A percentile compares a stretch with the other conserved stretches of the same genome.
Conservation (phyloP, 1,140 invertebrate genomes). For the Dermatophagoides farinae region DNA sequence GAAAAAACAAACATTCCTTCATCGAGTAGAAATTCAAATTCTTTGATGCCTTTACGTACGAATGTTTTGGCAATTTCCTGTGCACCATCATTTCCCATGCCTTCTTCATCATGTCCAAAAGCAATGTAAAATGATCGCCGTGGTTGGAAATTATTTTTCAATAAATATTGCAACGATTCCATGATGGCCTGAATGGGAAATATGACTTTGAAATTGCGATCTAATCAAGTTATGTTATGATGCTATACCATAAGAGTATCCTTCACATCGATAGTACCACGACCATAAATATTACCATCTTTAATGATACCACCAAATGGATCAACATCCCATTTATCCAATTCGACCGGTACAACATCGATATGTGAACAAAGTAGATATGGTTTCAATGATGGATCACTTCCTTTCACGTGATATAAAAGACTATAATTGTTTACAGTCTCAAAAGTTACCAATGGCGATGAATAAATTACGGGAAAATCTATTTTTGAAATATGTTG, state of each 20-base stretch:
- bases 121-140: slow-evolving; percentile 33
- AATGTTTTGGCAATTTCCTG: slow-evolving; percentile 26
- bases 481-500: neutral
- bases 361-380: slow-evolving; percentile 35
- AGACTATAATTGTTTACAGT: slow-evolving; percentile 32
- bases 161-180: slow-evolving; percentile 31
- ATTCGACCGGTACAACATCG: slow-evolving; percentile 36
- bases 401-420: slow-evolving; percentile 29
- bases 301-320: slow-evolving; percentile 32
- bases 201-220: neutral
- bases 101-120: slow-evolving; percentile 41
- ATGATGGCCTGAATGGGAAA: slow-evolving; percentile 28
- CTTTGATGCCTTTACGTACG: slow-evolving; percentile 22
- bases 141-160: slow-evolving; percentile 24
- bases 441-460: slow-evolving; percentile 19
- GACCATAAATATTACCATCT: slow-evolving; percentile 33
- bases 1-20: slow-evolving; percentile 32
- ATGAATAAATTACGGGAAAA: slow-evolving; percentile 8
- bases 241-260: slow-evolving; percentile 29
- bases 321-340: slow-evolving; percentile 29
- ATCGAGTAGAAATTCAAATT: slow-evolving; percentile 34
- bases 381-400: slow-evolving; percentile 27
- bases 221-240: neutral
- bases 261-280: slow-evolving; percentile 37
- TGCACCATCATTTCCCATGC: slow-evolving; percentile 30